Conservation (phyloP, 1,140 invertebrate species). For the Littorina saxatilis region DNA sequence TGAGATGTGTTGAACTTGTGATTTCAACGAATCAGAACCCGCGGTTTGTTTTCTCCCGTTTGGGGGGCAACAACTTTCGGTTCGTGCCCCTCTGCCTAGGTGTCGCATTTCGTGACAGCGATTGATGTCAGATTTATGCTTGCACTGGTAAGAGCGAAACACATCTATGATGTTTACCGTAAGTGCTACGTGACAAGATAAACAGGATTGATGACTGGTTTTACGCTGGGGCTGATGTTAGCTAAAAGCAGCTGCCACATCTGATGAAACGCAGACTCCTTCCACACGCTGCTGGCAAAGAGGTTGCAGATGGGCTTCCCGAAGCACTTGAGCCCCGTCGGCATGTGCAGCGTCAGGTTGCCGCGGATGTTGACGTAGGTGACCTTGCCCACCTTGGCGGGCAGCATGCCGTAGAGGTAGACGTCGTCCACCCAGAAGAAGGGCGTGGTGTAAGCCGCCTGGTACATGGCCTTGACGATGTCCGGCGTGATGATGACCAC, state of each 20-base stretch:
- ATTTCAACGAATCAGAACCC: no score
- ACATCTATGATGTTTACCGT: no score
- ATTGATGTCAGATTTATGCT: no score
- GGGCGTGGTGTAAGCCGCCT: slow-evolving; percentile 59
- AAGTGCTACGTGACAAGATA: slow-evolving; percentile 13
- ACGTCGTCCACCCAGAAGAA: slow-evolving; percentile 76
- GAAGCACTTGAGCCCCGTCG: slow-evolving; percentile 48
- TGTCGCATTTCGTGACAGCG: no score
- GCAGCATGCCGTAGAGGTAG: slow-evolving; percentile 73
- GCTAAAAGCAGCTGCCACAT: slow-evolving; percentile 34
- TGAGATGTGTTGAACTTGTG: no score
- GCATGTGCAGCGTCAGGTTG: slow-evolving; percentile 48
- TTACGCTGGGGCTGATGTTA: slow-evolving; percentile 6
- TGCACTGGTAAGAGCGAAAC: no score
- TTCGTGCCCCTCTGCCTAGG: no score
- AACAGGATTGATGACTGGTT: neutral
- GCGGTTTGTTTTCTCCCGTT: no score
- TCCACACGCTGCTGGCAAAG: slow-evolving; percentile 37
- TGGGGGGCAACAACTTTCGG: no score
- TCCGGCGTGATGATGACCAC: slow-evolving; percentile 72
- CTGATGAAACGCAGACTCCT: slow-evolving; percentile 21
- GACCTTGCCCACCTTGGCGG: slow-evolving; percentile 48
- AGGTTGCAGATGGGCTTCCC: slow-evolving; percentile 29
- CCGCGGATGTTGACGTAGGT: slow-evolving; percentile 42
- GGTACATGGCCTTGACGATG: slow-evolving; percentile 69